Base-by-base conservation (phyloP, 1,140 invertebrate genomes). In the Sarcophaga peregrina region DNA sequence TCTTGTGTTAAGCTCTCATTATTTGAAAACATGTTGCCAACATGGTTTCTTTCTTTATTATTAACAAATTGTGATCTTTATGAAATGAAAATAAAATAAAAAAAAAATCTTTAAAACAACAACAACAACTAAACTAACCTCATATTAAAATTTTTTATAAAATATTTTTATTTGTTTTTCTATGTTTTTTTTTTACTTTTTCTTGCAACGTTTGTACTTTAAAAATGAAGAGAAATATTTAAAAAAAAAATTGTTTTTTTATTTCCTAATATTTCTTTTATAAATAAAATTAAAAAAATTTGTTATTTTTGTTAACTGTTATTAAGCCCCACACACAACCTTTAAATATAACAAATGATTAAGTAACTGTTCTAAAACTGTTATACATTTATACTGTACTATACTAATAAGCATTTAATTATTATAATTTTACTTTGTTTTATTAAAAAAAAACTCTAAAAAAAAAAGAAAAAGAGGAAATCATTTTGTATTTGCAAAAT, bases 1-100 rank as follows among this genome's bases (percentile, higher is more conserved):
- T 68, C 62, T 25, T 37, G 2, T 17, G n/a, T 68, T 20, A 25
- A 17, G 62, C 62, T 68, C 7, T 68, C n/a, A 37, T 37, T 37
- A 37, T 37, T 37, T 37, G 1, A 37, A 37, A 37, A 37, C 25
- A 37, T 37, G 25, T 37, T 4, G 4, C 20, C n/a, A 20, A 68
- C 62, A 20, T 20, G 9, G 2, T 5, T 25, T 68, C n/a, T 20
- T 68, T 68, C 20, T 68, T 9, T 68, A 6, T 17, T 68, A 68
- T 68, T 68, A 68, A 68, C 62, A 68, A 68, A 68, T 68, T 68
- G 62, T 68, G 62, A 68, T 68, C 62, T 68, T 8, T 25, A 9
- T 68, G 20, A 17, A n/a, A n/a, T n/a, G n/a, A 25, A 68, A 68
- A 20, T 9, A 20, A 58, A n/a, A 13, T 9, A 1, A 58, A 62